Evolutionary conservation across 2,113 vertebrate genomes (phyloP).

Genomic region (Serilophus lunatus): DNA sequence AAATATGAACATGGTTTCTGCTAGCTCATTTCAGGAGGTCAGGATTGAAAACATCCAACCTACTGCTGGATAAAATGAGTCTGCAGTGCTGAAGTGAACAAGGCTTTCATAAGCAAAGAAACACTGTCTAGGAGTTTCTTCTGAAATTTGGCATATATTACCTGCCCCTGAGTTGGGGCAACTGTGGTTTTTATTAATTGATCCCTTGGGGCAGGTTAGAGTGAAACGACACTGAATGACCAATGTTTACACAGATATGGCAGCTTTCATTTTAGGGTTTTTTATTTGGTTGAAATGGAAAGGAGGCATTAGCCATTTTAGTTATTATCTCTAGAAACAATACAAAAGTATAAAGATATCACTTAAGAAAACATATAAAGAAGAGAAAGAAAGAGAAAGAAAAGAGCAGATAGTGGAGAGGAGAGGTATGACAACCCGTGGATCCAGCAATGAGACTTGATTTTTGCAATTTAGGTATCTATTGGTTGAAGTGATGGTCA

Average conservation of each 20-base stretch:
- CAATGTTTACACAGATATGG: not conserved
- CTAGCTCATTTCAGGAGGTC: not conserved
- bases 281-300: not conserved
- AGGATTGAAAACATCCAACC: not conserved
- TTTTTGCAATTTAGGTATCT: not conserved
- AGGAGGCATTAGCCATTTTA: not conserved
- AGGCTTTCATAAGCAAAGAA: not conserved
- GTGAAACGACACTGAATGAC: not conserved
- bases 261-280: not conserved
- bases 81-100: not conserved
- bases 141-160: not conserved
- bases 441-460: not conserved
- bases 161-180: not conserved
- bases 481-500: not conserved
- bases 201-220: not conserved
- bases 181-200: not conserved
- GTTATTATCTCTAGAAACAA: not conserved
- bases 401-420: not conserved
- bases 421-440: not conserved
- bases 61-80: not conserved
- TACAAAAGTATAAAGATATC: not conserved
- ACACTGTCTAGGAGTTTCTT: not conserved
- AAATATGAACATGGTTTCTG: not conserved
- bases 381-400: not conserved
- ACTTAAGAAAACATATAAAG: not conserved